Evolutionary conservation across 2,888 invertebrate species (phyloP), one percentile per base, ranked within the genome.

Genomic region (Germaria angustata): DNA sequence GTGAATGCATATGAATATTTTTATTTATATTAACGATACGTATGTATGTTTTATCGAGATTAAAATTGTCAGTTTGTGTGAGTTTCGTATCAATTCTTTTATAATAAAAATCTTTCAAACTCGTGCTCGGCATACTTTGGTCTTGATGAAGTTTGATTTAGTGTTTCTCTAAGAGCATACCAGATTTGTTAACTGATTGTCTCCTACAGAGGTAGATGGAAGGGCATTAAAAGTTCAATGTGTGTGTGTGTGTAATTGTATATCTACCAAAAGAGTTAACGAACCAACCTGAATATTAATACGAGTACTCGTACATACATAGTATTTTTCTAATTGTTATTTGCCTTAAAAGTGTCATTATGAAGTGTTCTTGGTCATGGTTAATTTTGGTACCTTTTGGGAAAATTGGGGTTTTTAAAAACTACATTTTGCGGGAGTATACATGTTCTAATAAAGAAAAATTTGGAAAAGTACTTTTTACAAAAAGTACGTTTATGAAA

Each of bases 71-170:
- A 28, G 9, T 17, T 39, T 28, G 51, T 15, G 15, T 68, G 24
- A 11, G 66, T 76, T 68, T 17, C 20, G 71, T 63, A 63, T 61
- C 28, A 2, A 41, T 9, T 57, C 49, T 7, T 22, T 2, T 1
- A 0, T 6, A 7, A 9, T 24, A 44, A 34, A 17, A 2, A 57
- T 65, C 17, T 65, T 41, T 22, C 9, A 8, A 75, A 69, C 80
- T 76, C 69, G 75, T 80, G 80, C 41, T 76, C 44, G 65, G 69
- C 80, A 71, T 75, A 71, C 75, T 39, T 57, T 39, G 17, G 51
- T 34, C 15, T 59, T 2, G 3, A 0, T 17, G 4, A 3, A 2
- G 2, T 24, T 24, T 65, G 15, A 20, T 22, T 53, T 20, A 22
- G 9, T 17, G 13, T 9, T 44, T 22, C 15, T 59, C 36, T 7